Base-by-base conservation (phyloP, 1,140 invertebrate species). In the Orchestia grillus region DNA sequence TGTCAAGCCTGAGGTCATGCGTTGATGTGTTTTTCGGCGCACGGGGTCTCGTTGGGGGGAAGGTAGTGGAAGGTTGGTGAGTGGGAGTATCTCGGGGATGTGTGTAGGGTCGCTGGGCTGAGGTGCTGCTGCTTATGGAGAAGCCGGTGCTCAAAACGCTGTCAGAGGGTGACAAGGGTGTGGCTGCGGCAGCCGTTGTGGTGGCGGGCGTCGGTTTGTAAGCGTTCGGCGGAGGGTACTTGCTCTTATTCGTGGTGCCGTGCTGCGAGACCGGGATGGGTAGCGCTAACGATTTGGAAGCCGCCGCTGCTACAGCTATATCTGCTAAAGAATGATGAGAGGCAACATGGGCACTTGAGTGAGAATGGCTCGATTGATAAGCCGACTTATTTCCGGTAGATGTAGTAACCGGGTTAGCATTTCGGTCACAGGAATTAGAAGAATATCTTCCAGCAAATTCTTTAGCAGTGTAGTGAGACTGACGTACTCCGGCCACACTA, bases 41-140 rank as follows among this genome's bases (percentile, higher is more conserved):
- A 19, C 96, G 96, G 8, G 53, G 91, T 62, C 92, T 96, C 44
- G 43, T 90, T 40, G 96, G 96, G 90, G 44, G 96, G 40, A 96
- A 95, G 53, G 96, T 95, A 42, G 95, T 19, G 87, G 96, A 96
- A n/a, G 96, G 96, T 45, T 97, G 96, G 43, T 96, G 96, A 41
- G 96, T 97, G 16, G 96, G 96, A 44, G 96, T 97, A 96, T 97
- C 96, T 42, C 96, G 62, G 53, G 96, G 96, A 62, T 97, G 96
- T 47, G 96, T 97, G 43, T 92, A 97, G 0, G 96, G 96, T 16
- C 96, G 96, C 43, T 96, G 44, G 41, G 42, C 92, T 28, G 43
- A 94, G 1, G 92, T 47, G 11, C 40, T 45, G 92, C 44, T 94
- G 92, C 44, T 94, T 19, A 94, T 40, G 92, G 43, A 44, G 44